Conservation (phyloP, 2,888 invertebrate species). For the Acrobasis suavella region DNA sequence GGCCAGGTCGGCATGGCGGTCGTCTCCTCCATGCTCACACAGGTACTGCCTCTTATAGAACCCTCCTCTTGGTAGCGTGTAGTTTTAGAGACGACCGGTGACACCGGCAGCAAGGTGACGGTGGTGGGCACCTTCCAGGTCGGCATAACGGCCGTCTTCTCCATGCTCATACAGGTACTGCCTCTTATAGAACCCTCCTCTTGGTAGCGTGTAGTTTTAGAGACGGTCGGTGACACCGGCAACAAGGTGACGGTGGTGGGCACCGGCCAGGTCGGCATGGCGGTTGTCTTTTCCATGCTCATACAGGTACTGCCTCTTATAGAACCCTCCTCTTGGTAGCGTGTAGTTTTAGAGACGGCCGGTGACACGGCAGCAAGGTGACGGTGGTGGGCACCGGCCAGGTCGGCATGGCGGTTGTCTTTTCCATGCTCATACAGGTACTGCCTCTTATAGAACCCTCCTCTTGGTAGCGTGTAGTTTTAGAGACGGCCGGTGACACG, state of each 20-base stretch:
- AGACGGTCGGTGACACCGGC: slow-evolving; percentile 62
- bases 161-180: slow-evolving; percentile 89
- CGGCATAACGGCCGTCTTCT: slow-evolving; percentile 95
- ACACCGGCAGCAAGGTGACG: slow-evolving; percentile 87
- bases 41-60: slow-evolving; percentile 70
- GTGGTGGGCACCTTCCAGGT: slow-evolving; percentile 95
- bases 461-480: too few species aligned
- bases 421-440: slow-evolving; percentile 92
- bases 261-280: slow-evolving; percentile 96
- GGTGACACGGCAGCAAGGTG: slow-evolving; percentile 85
- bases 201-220: too few species aligned
- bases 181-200: too few species aligned
- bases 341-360: slow-evolving; percentile 36
- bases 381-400: slow-evolving; percentile 95
- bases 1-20: slow-evolving; percentile 97
- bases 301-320: too few species aligned
- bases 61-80: too few species aligned
- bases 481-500: slow-evolving; percentile 51
- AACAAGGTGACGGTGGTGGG: slow-evolving; percentile 94
- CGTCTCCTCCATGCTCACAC: slow-evolving; percentile 92
- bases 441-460: too few species aligned
- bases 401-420: slow-evolving; percentile 96
- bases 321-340: too few species aligned
- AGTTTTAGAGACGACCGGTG: slow-evolving; percentile 23
- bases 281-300: slow-evolving; percentile 93